Evolutionary conservation across 2,888 invertebrate genomes (phyloP), one percentile per base, ranked within the genome.

Genomic region (Colostygia pectinataria): DNA sequence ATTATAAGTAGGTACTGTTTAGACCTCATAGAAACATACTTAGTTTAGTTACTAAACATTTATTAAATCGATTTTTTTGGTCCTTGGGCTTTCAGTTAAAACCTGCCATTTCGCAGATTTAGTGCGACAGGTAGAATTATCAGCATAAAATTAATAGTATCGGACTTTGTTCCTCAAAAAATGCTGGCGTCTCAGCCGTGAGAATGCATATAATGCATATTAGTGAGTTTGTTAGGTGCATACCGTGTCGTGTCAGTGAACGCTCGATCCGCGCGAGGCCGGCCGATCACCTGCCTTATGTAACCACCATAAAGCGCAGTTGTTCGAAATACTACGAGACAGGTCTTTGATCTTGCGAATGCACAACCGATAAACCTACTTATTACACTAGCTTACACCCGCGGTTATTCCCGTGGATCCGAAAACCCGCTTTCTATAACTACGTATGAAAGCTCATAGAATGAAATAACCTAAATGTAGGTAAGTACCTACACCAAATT

Each of bases 241-340:
- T 71, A 68, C 64, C 70, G 37, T 57, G 70, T 66, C 70, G 37
- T 57, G 70, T 66, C 72, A 73, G 80, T 79, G 77, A 83, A 80
- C 71, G 83, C 74, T 66, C 78, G 74, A 68, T 15, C 32, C 28
- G 37, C 62, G 53, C 85, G 85, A 86, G 89, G 88, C 77, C 87
- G 87, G 86, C 73, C 87, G 81, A 79, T 86, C 82, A 88, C 86
- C 88, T 80, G 66, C 72, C 78, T 86, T 87, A 87, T 83, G 74
- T 74, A 78, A 77, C 64, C 57, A 59, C 67, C 68, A 64, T 68
- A 68, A 68, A 68, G 42, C 69, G 63, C 65, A 65, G 58, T 75
- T 77, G 70, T 66, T 68, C 73, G 77, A 77, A 77, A 68, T 67
- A 65, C 60, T 65, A 65, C 66, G 56, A 63, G 31, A 37, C 36